Conservation (phyloP, 2,888 invertebrate species). For the Leptinotarsa peninsularis region DNA sequence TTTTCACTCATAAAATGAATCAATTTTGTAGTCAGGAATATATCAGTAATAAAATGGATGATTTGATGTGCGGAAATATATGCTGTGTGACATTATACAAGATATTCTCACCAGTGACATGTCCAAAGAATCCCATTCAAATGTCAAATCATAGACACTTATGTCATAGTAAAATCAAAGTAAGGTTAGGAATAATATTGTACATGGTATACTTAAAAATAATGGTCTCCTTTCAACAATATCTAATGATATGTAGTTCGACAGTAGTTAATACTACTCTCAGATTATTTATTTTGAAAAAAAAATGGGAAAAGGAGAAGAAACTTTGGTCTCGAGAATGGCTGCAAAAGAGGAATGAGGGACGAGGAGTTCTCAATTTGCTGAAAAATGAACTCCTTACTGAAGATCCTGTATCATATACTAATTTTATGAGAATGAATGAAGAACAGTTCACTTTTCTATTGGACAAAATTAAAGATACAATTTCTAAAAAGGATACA, state of each 20-base stretch:
- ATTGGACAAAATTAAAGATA: neutral
- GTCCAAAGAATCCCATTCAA: slow-evolving; percentile 6
- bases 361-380: slow-evolving; percentile 6
- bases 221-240: neutral
- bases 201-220: neutral
- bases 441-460: slow-evolving; percentile 4
- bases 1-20: slow-evolving; percentile 3
- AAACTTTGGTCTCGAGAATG: neutral
- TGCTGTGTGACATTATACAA: neutral
- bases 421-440: neutral
- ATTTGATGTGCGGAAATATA: neutral
- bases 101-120: neutral
- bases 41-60: neutral
- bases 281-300: slow-evolving; percentile 2
- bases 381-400: slow-evolving; percentile 2
- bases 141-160: neutral
- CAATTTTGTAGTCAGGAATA: neutral
- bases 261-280: neutral
- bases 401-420: slow-evolving; percentile 10
- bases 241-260: neutral
- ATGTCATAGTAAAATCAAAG: neutral
- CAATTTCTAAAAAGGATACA: neutral
- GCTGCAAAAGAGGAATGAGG: slow-evolving; percentile 7
- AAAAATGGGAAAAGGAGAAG: neutral
- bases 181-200: neutral